Evolutionary conservation across 2,797 vertebrate species (phyloP).

Genomic region (Pygocentrus nattereri): DNA sequence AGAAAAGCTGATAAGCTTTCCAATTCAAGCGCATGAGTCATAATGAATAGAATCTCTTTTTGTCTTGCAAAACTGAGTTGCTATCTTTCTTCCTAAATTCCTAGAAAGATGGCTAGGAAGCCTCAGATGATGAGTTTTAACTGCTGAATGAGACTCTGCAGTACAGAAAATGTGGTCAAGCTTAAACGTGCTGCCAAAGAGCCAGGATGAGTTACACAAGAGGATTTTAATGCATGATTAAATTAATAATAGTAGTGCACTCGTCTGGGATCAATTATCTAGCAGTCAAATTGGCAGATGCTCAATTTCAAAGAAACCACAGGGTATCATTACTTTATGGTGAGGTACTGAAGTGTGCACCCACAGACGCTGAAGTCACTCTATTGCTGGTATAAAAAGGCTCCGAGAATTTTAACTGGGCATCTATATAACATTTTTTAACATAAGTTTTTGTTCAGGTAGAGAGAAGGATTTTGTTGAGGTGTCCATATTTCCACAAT

Average conservation of each 20-base stretch:
- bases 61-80: neutral
- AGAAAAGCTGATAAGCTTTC: neutral
- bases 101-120: neutral
- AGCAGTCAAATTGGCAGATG: neutral
- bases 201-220: neutral
- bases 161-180: neutral
- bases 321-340: neutral
- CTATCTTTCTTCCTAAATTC: neutral
- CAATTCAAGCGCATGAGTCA: neutral
- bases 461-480: neutral
- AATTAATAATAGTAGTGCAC: neutral
- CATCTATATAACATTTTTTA: neutral
- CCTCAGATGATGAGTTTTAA: neutral
- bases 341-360: neutral
- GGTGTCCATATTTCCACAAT: too few species aligned
- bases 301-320: neutral
- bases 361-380: neutral
- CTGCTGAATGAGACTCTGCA: neutral
- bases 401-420: neutral
- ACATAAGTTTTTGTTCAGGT: neutral
- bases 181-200: neutral
- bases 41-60: neutral
- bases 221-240: neutral
- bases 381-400: neutral
- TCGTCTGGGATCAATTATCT: neutral